Percentiles rank a stretch among this genome's conserved stretches.
Conservation (phyloP, 2,113 vertebrate genomes). For the Miniopterus natalensis region DNA sequence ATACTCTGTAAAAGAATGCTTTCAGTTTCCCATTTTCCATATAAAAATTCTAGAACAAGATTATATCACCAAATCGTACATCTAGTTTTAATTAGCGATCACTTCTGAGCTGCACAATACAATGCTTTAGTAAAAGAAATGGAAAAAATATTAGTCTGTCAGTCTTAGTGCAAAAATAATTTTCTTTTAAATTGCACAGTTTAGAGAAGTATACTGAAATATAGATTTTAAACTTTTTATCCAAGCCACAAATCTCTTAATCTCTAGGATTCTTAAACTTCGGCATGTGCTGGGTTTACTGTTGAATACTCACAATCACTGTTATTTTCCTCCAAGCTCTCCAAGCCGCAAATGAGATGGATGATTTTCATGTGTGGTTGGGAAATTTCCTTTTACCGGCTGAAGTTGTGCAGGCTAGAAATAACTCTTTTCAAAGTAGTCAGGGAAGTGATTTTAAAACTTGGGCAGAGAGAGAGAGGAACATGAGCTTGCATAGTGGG, state of each 20-base stretch:
- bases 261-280: constrained; percentile 50
- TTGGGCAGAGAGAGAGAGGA: neutral
- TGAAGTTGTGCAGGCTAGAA: neutral
- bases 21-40: constrained; percentile 25
- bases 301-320: neutral
- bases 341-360: neutral
- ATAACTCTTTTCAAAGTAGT: constrained; percentile 9
- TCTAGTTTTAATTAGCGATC: constrained; percentile 51
- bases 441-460: constrained; percentile 54
- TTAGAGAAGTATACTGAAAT: constrained; percentile 37
- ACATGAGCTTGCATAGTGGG: neutral
- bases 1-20: neutral
- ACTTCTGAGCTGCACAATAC: neutral
- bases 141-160: constrained; percentile 29
- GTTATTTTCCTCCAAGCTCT: neutral
- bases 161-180: constrained; percentile 24
- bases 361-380: neutral
- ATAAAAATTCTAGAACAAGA: constrained; percentile 34
- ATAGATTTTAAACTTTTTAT: constrained; percentile 50
- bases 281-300: neutral
- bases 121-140: constrained; percentile 46
- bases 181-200: neutral
- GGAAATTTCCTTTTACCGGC: constrained; percentile 49
- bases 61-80: neutral
- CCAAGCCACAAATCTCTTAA: neutral